Percentiles rank a stretch among this genome's conserved stretches.
Evolutionary conservation across 2,113 vertebrate species (phyloP).

Genomic region (Salvator merianae): DNA sequence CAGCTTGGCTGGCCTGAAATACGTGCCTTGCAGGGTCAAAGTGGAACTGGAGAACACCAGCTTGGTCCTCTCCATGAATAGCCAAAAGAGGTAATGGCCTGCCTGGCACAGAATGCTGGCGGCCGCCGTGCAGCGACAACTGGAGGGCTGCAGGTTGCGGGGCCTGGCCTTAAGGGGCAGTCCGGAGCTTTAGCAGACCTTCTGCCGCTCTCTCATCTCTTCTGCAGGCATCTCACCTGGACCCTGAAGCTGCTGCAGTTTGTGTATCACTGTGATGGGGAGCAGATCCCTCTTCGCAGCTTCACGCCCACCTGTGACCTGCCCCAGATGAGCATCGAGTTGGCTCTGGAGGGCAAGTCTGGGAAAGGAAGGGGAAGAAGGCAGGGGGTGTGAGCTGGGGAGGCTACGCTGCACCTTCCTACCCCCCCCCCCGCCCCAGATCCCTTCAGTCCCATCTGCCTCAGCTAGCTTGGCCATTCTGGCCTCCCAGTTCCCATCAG

Average conservation of each 20-base stretch:
- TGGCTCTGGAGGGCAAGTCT: conserved; percentile 86
- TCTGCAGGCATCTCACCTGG: conserved; percentile 90
- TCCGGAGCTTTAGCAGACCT: fast-evolving
- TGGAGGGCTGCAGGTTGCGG: no score
- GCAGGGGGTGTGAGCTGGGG: neutral
- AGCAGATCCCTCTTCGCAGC: conserved; percentile 85
- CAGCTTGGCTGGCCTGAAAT: conserved; percentile 77
- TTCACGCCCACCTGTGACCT: conserved; percentile 87
- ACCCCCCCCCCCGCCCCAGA: neutral
- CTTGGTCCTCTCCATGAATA: conserved; percentile 92
- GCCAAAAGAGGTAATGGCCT: conserved; percentile 87
- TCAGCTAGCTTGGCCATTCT: neutral
- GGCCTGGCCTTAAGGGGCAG: no score
- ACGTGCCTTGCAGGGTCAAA: conserved; percentile 83
- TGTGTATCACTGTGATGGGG: conserved; percentile 81
- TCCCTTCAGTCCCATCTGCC: neutral
- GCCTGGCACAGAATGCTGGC: neutral
- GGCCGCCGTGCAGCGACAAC: neutral
- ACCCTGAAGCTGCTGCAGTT: conserved; percentile 91
- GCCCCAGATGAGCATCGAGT: conserved; percentile 89
- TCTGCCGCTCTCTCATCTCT: neutral
- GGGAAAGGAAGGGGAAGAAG: conserved; percentile 70
- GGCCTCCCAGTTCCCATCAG: no score
- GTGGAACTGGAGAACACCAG: conserved; percentile 92
- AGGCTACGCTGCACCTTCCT: fast-evolving